Evolutionary conservation across 2,113 vertebrate species (phyloP).

Genomic region (Calyptommatus sinebrachiatus): DNA sequence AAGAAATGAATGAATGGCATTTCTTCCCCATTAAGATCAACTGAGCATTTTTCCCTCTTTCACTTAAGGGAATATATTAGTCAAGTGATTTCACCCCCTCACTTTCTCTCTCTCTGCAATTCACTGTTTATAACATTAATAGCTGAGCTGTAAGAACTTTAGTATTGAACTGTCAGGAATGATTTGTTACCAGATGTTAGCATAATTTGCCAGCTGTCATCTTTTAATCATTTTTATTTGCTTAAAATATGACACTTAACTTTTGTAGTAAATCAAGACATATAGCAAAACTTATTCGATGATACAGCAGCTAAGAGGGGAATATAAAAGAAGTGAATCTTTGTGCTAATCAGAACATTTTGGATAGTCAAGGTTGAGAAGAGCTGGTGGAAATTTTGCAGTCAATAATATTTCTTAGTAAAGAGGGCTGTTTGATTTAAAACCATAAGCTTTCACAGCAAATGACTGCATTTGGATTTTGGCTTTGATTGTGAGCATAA

Average conservation of each 20-base stretch:
- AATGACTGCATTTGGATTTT: conserved; percentile 7
- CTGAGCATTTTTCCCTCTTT: conserved; percentile 17
- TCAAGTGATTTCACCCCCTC: conserved; percentile 25
- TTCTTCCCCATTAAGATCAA: conserved; percentile 65
- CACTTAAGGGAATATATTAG: conserved; percentile 50
- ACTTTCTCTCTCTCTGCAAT: conserved; percentile 45
- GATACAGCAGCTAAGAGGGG: conserved; percentile 39
- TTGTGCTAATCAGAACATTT: conserved; percentile 40
- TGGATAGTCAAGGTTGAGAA: conserved; percentile 13
- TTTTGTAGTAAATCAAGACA: conserved; percentile 72
- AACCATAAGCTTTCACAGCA: background rate
- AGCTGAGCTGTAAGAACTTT: conserved; percentile 67
- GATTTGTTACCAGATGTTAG: conserved; percentile 79
- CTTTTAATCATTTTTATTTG: conserved; percentile 78
- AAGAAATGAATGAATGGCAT: conserved; percentile 46
- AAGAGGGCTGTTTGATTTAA: background rate
- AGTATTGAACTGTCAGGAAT: conserved; percentile 71
- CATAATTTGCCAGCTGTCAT: conserved; percentile 75
- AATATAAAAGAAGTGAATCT: conserved; percentile 6
- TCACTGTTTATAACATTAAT: conserved; percentile 74
- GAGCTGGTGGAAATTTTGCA: conserved; percentile 5
- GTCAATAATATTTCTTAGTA: background rate
- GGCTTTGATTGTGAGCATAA: background rate
- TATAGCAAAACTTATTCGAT: conserved; percentile 58
- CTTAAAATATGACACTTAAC: conserved; percentile 66